These are phyloP conservation scores for Empis stercorea DNA, from an alignment of 2,888 invertebrate genomes.

Conservation along the genomic window DNA sequence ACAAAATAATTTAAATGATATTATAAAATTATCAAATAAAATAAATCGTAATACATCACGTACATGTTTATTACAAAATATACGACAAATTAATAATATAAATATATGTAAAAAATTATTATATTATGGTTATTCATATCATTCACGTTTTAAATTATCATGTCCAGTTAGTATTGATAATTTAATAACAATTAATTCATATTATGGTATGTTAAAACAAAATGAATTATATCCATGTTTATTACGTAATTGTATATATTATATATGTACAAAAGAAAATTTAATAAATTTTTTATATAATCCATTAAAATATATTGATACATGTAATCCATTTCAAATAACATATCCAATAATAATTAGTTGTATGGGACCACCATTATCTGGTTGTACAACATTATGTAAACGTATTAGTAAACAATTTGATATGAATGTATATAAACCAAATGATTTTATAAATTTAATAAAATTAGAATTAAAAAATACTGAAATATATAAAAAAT, in stretches of 20 bases:
- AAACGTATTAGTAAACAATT: conserved; percentile 31
- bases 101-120: conserved; percentile 46
- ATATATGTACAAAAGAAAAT: conserved; percentile 39
- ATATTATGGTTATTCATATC: conserved; percentile 44
- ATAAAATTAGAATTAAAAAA: conserved; percentile 28
- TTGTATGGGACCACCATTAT: conserved; percentile 49
- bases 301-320: conserved; percentile 42
- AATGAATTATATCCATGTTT: conserved; percentile 41
- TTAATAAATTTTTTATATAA: conserved; percentile 40
- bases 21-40: no score
- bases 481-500: conserved; percentile 32
- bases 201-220: conserved; percentile 5
- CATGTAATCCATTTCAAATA: conserved; percentile 36
- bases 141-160: conserved; percentile 48
- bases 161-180: conserved; percentile 51
- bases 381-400: conserved; percentile 46
- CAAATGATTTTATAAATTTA: no score
- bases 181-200: conserved; percentile 6
- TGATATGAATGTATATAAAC: no score
- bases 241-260: conserved; percentile 48
- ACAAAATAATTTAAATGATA: no score
- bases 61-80: no score
- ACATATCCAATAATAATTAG: conserved; percentile 41
- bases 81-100: conserved; percentile 32
- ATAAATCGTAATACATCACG: no score